These are phyloP conservation scores for Catharus fuscescens DNA, from an alignment of 2,113 vertebrate species.

Conservation along the genomic window DNA sequence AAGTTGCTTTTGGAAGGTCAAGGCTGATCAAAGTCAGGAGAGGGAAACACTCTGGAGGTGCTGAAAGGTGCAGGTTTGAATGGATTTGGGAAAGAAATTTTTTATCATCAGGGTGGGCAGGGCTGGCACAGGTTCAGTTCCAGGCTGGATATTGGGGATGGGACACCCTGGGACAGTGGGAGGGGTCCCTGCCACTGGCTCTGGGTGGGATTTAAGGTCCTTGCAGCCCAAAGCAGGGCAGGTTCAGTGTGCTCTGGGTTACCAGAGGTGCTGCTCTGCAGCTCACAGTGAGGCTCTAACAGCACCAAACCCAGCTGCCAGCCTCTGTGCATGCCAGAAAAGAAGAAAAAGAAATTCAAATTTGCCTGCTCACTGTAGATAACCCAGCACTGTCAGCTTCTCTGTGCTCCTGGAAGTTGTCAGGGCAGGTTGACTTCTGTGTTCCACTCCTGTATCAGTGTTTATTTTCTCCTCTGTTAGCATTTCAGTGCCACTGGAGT, in stretches of 20 bases:
- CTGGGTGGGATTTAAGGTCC: accelerated
- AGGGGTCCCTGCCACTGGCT: not conserved
- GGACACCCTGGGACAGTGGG: not conserved
- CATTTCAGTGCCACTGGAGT: not conserved
- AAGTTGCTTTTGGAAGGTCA: not conserved
- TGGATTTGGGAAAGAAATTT: not conserved
- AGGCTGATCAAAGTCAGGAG: not conserved
- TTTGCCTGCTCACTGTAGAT: slow-evolving; percentile 20
- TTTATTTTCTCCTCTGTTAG: not conserved
- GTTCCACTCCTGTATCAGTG: not conserved
- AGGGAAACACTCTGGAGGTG: not conserved
- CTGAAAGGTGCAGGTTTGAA: not conserved
- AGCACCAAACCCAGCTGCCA: not conserved
- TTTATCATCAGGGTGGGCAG: not conserved
- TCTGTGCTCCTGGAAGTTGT: not conserved
- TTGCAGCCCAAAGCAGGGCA: not conserved
- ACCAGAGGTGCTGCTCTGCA: not conserved
- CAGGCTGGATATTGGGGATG: accelerated
- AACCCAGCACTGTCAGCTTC: not conserved
- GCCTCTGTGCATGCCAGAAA: not conserved
- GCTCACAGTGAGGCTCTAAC: not conserved
- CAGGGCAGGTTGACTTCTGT: not conserved
- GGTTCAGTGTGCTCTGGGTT: not conserved
- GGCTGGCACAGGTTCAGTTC: not conserved
- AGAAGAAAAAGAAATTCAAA: not conserved